Evolutionary conservation across 2,797 vertebrate species (phyloP).

Genomic region (Periparus ater): DNA sequence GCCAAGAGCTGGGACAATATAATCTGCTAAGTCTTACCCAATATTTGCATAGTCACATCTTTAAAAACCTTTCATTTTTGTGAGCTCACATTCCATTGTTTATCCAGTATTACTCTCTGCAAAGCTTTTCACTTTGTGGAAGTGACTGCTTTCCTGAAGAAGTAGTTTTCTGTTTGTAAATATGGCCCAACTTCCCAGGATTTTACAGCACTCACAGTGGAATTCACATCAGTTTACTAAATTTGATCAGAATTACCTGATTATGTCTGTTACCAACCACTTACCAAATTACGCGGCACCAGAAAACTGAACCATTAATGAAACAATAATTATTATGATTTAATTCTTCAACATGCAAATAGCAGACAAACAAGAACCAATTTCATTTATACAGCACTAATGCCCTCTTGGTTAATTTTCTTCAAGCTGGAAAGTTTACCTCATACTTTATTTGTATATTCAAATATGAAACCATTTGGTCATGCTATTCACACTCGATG

Average conservation of each 20-base stretch:
- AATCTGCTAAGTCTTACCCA: not conserved
- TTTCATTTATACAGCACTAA: not conserved
- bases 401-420: not conserved
- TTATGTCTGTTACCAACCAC: not conserved
- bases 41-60: constrained; percentile 12
- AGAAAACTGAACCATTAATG: not conserved
- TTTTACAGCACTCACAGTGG: not conserved
- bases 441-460: not conserved
- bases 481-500: constrained; percentile 1
- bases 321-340: not conserved
- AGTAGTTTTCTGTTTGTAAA: not conserved
- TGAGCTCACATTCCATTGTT: constrained; percentile 31
- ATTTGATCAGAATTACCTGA: not conserved
- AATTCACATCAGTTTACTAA: not conserved
- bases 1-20: not conserved
- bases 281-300: not conserved
- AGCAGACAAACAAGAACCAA: not conserved
- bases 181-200: not conserved
- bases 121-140: not conserved
- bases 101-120: not conserved
- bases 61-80: not conserved
- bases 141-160: not conserved
- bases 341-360: not conserved
- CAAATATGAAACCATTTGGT: not conserved
- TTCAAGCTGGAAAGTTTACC: not conserved